Percentiles rank a stretch among this genome's conserved stretches.
These are phyloP conservation scores for Amphipoea oculea DNA, from an alignment of 2,888 invertebrate genomes.

Conservation along the genomic window DNA sequence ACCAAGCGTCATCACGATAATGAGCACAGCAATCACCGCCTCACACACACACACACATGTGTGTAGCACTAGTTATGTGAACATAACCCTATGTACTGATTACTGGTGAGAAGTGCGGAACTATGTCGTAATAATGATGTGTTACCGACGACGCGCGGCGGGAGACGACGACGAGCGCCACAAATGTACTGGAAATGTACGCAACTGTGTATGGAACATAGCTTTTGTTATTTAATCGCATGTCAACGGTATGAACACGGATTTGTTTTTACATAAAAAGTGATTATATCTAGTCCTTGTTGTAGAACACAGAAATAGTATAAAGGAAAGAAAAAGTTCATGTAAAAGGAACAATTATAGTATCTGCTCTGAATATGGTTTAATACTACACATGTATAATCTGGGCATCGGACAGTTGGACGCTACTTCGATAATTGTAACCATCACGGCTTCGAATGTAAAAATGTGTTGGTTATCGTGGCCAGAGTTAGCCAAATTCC, in stretches of 20 bases:
- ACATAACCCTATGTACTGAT: constrained; percentile 43
- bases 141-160: constrained; percentile 15
- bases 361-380: not conserved
- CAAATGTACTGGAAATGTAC: constrained; percentile 19
- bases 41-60: constrained; percentile 27
- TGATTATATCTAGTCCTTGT: not conserved
- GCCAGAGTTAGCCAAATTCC: not conserved
- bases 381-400: not conserved
- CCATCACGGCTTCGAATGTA: not conserved
- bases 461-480: not conserved
- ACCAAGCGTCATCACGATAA: constrained; percentile 72
- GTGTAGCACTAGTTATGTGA: constrained; percentile 41
- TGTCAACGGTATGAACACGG: not conserved
- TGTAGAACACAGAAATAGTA: not conserved
- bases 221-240: not conserved
- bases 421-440: not conserved
- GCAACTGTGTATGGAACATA: not conserved
- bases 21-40: constrained; percentile 74
- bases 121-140: constrained; percentile 42
- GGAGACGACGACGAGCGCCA: constrained; percentile 4
- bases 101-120: constrained; percentile 25
- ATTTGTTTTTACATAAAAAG: not conserved
- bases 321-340: not conserved
- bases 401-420: not conserved
- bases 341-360: not conserved